These are phyloP conservation scores for Microctonus hyperodae DNA, from an alignment of 2,888 invertebrate species.

Conservation along the genomic window DNA sequence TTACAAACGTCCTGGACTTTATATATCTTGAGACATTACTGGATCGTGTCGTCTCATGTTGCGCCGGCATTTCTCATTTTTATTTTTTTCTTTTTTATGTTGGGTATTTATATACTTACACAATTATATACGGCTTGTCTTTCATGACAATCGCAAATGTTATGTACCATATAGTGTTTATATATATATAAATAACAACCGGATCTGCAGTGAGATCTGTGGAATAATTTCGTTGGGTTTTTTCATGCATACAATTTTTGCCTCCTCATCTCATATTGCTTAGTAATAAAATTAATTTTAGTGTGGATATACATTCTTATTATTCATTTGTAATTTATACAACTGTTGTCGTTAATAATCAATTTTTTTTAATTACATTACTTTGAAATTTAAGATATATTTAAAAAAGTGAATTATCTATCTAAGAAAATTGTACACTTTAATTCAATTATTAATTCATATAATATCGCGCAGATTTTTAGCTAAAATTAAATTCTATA, in stretches of 20 bases:
- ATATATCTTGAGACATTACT: slow-evolving; percentile 45
- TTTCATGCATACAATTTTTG: not conserved
- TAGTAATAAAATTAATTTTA: not conserved
- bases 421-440: too few relatives aligned
- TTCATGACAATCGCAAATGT: too few relatives aligned
- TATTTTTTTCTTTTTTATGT: slow-evolving; percentile 56
- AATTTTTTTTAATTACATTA: too few relatives aligned
- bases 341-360: too few relatives aligned
- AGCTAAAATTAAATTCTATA: too few relatives aligned
- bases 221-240: not conserved
- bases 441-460: too few relatives aligned
- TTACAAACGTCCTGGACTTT: slow-evolving; percentile 48
- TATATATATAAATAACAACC: not conserved
- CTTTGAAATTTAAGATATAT: too few relatives aligned
- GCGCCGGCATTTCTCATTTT: slow-evolving; percentile 48
- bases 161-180: slow-evolving; percentile 36
- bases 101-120: too few relatives aligned
- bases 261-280: not conserved
- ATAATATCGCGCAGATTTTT: too few relatives aligned
- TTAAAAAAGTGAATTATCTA: too few relatives aligned
- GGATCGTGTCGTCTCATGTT: slow-evolving; percentile 55
- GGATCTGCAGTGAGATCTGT: not conserved
- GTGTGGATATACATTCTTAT: not conserved
- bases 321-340: not conserved
- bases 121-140: too few relatives aligned